A percentile compares a stretch with the other conserved stretches of the same genome.
Conservation (phyloP, 35 echinoderm and acorn worm species). For the Heliocidaris erythrogramma region DNA sequence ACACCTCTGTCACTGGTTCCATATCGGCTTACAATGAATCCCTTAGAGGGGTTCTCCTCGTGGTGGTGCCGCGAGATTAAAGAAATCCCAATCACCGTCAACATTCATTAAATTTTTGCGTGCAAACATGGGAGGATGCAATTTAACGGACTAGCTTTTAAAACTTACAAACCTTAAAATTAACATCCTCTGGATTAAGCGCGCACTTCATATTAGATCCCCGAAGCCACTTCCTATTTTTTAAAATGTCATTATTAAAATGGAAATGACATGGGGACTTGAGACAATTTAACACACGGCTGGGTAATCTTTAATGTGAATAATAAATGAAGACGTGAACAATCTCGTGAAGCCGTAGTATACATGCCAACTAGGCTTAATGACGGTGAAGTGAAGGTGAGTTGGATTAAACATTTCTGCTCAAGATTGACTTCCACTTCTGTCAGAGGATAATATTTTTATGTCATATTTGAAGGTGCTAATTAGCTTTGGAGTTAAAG, state of each 20-base stretch:
- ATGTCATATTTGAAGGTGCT: neutral
- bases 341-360: neutral
- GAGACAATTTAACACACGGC: neutral
- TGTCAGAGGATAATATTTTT: neutral
- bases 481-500: neutral
- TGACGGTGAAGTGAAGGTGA: neutral
- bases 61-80: neutral
- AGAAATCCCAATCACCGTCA: neutral
- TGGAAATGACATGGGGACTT: constrained; percentile 1
- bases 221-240: neutral
- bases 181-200: neutral
- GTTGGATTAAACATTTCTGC: neutral
- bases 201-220: neutral
- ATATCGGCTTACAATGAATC: constrained; percentile 13
- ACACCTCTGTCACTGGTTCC: neutral
- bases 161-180: neutral
- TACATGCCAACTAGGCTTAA: neutral
- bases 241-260: constrained; percentile 14
- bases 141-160: neutral
- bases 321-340: neutral
- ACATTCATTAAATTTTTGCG: constrained; percentile 12
- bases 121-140: neutral
- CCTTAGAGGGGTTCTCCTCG: neutral
- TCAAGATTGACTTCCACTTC: neutral
- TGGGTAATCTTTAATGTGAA: neutral